A percentile compares a stretch with the other conserved stretches of the same genome.
These are phyloP conservation scores for Stegastes partitus DNA, from an alignment of 2,113 vertebrate genomes.

Conservation along the genomic window DNA sequence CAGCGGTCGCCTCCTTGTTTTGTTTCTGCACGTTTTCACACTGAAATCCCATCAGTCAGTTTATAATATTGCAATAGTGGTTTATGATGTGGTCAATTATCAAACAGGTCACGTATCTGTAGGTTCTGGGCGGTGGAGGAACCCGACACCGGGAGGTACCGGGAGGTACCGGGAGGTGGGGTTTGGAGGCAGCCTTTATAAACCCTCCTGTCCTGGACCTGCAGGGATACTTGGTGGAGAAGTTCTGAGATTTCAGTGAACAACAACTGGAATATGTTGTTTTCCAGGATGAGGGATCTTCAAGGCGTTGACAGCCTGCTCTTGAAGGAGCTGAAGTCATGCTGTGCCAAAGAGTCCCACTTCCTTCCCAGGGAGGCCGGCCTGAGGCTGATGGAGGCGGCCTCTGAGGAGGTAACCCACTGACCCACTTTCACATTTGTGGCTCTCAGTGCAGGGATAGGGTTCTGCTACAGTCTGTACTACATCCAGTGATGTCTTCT, in stretches of 20 bases:
- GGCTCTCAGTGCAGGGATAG: not conserved
- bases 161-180: constrained; percentile 43
- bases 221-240: not conserved
- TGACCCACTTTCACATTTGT: constrained; percentile 34
- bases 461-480: not conserved
- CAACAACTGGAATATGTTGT: constrained; percentile 21
- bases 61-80: not conserved
- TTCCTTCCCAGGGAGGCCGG: constrained; percentile 93
- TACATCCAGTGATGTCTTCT: constrained; percentile 6
- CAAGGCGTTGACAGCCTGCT: constrained; percentile 78
- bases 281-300: constrained; percentile 76
- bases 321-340: constrained; percentile 90
- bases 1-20: too few relatives aligned
- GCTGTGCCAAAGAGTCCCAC: constrained; percentile 88
- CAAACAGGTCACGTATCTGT: not conserved
- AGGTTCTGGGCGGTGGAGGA: not conserved
- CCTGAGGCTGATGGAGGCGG: constrained; percentile 90
- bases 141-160: constrained; percentile 66
- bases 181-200: constrained; percentile 20
- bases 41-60: fast-evolving
- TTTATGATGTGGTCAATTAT: too few relatives aligned
- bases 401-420: constrained; percentile 85
- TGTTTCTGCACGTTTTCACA: not conserved
- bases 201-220: not conserved
- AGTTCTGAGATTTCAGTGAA: not conserved